Evolutionary conservation across 2,113 vertebrate genomes (phyloP).

Genomic region (Enhydra lutris): DNA sequence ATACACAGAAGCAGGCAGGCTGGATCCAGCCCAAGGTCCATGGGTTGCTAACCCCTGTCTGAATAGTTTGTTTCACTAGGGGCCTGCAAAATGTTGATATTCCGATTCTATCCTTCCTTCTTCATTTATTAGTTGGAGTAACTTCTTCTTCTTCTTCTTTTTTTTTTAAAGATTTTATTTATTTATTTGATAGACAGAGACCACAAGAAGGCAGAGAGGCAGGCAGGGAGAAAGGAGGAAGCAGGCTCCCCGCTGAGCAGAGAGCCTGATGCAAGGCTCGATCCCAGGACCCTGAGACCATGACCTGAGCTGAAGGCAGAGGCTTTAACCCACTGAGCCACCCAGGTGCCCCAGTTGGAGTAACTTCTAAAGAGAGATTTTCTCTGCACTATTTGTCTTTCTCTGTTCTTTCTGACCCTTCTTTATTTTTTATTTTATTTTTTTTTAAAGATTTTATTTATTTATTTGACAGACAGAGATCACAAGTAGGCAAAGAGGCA

Average conservation of each 20-base stretch:
- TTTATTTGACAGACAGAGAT: too few species aligned
- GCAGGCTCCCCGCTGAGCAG: too few species aligned
- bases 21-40: background rate
- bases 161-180: too few species aligned
- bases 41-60: background rate
- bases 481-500: too few species aligned
- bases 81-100: background rate
- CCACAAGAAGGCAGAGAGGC: too few species aligned
- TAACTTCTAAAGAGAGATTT: background rate
- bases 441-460: too few species aligned
- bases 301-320: too few species aligned
- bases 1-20: background rate
- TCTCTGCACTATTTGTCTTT: background rate
- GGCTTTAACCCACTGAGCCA: too few species aligned
- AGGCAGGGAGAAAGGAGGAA: too few species aligned
- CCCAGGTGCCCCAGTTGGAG: background rate
- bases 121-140: background rate
- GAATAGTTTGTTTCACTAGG: background rate
- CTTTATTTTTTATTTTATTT: background rate
- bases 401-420: background rate
- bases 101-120: background rate
- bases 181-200: too few species aligned
- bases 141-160: background rate
- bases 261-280: too few species aligned
- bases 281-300: too few species aligned